Evolutionary conservation across 2,113 vertebrate genomes (phyloP), one percentile per base, ranked within the genome.

Genomic region (Coptodon bakossiorum): DNA sequence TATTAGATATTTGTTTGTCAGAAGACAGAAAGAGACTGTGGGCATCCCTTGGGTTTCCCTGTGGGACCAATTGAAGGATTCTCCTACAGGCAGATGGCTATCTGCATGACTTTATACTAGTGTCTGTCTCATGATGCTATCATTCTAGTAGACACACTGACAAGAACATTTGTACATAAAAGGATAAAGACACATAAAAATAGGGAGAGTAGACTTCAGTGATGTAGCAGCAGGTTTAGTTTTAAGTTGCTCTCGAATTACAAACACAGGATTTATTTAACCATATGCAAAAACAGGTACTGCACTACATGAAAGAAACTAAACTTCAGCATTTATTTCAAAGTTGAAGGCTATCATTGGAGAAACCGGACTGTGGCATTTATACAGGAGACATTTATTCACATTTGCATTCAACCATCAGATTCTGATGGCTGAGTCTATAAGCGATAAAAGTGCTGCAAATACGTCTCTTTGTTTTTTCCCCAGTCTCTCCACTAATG

Each of bases 1-100:
- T 63, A 80, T 53, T 8, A 22, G 84, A 78, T 53, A 56, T 88
- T 83, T 63, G 43, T 88, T 52, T 90, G 82, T 57, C 52, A 78
- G 53, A 40, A 7, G 66, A 80, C 4, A 38, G 79, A 85, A 73
- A 45, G 80, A 89, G 14, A 71, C 52, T 29, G 12, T 50, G 14
- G 45, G 40, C 61, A 45, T 82, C n/a, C 27, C 57, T 66, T 56
- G 50, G 86, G 45, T 84, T 80, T 31, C 80, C 90, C 86, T 53
- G 7, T 3, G 24, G 85, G 93, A 88, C 34, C 78, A 53, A 86
- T 71, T 88, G 80, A 86, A 86, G 76, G 82, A 40, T 85, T 81
- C 76, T 81, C 85, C 86, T 63, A 5, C 27, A 45, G 85, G 59
- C 89, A 80, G 89, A 91, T 89, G 85, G 80, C 56, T 90, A 85